Base-by-base conservation (phyloP, 2,797 vertebrate genomes). In the Pogonophryne albipinna region DNA sequence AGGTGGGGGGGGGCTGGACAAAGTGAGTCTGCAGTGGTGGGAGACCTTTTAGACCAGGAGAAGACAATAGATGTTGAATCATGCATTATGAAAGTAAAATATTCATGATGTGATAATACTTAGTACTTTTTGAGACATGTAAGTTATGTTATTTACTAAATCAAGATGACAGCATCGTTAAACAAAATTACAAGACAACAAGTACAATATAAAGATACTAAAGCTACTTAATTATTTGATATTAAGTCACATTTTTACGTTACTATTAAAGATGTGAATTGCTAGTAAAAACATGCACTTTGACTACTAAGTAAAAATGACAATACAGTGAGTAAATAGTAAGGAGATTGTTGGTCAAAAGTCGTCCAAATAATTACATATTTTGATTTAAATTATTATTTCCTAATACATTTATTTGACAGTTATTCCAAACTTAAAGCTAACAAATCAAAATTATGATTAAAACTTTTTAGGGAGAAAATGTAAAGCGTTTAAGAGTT, bases 1-100 rank as follows among this genome's bases (percentile, higher is more conserved):
- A 16, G 41, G 27, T 5, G 27, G 4, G 27, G 34, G 34, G 13
- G 57, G 15, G 76, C 58, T 16, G 42, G 10, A 13, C 49, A 20
- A 46, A 59, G 47, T 20, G 42, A 55, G 44, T 59, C 60, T 17
- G 6, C 69, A 41, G 20, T 31, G 53, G 77, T 49, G 42, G 38
- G 58, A 74, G 45, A 15, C 11, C 59, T 65, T 57, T 68, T 80
- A 34, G n/a, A n/a, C 42, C 12, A 11, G 11, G 10, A 59, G 14
- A 38, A 56, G 41, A 60, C 34, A 14, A 8, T 2, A 53, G 3
- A 59, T 50, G 27, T 17, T 50, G 63, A 60, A 20, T 16, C 20
- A 53, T 13, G 19, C 17, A 17, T 4, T 52, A 27, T 38, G 8
- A 38, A 38, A 38, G 6, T 7, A 38, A 38, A 38, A 38, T 38